Evolutionary conservation across 2,113 vertebrate genomes (phyloP).

Genomic region (Rhinopithecus roxellana): DNA sequence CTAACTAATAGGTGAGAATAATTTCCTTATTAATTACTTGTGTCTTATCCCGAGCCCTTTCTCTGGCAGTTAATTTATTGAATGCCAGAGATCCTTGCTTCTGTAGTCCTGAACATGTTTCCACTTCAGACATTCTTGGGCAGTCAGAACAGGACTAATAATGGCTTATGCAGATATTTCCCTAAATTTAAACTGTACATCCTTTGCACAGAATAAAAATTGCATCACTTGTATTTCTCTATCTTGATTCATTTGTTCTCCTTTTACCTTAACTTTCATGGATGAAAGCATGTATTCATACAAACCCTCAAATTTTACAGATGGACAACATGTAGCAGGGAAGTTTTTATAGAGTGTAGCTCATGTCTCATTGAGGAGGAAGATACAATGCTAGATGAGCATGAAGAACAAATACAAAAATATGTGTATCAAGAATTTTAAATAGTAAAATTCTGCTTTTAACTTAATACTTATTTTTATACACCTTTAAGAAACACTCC

Average conservation of each 20-base stretch:
- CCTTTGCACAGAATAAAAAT: neutral
- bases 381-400: neutral
- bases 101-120: neutral
- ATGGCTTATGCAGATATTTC: neutral
- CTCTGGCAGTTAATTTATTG: neutral
- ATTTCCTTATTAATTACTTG: slow-evolving; percentile 29
- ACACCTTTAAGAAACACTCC: neutral
- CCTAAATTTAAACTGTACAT: neutral
- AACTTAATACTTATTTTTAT: neutral
- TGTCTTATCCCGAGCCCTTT: neutral
- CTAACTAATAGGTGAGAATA: neutral
- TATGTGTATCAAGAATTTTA: neutral
- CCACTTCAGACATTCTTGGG: neutral
- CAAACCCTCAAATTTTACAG: neutral
- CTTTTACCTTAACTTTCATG: neutral
- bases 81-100: neutral
- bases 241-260: neutral
- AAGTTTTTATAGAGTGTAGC: neutral
- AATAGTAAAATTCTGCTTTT: neutral
- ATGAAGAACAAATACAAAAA: neutral
- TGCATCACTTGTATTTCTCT: neutral
- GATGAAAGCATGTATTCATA: neutral
- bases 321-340: neutral
- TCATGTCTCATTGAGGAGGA: neutral
- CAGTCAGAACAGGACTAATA: neutral